Evolutionary conservation across 2,888 invertebrate genomes (phyloP).

Genomic region (Limnephilus rhombicus): DNA sequence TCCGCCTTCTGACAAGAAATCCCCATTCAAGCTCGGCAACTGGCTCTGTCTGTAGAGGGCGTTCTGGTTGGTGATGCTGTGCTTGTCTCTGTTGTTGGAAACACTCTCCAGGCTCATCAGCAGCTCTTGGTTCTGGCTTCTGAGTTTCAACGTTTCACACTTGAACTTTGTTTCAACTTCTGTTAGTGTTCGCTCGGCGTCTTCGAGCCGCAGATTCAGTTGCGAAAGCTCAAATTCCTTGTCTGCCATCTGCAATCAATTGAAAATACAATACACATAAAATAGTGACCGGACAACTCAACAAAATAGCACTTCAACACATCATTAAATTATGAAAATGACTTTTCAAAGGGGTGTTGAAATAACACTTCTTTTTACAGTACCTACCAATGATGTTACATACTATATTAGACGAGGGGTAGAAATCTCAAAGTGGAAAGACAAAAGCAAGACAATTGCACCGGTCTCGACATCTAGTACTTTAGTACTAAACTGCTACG

Average conservation of each 20-base stretch:
- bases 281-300: neutral
- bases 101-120: slow-evolving; percentile 66
- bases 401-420: too few species aligned
- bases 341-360: too few species aligned
- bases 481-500: too few species aligned
- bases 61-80: slow-evolving; percentile 67
- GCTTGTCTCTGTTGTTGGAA: slow-evolving; percentile 61
- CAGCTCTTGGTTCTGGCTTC: slow-evolving; percentile 77
- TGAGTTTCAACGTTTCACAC: slow-evolving; percentile 79
- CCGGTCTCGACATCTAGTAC: too few species aligned
- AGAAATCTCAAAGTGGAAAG: too few species aligned
- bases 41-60: slow-evolving; percentile 73
- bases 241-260: slow-evolving; percentile 81
- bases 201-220: slow-evolving; percentile 81
- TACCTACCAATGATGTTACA: too few species aligned
- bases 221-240: slow-evolving; percentile 85
- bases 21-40: slow-evolving; percentile 76
- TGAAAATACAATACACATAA: neutral
- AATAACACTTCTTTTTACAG: too few species aligned
- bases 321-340: too few species aligned
- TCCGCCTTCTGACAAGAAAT: slow-evolving; percentile 78
- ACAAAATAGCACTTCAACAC: too few species aligned
- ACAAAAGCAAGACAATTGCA: too few species aligned
- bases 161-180: slow-evolving; percentile 80
- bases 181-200: slow-evolving; percentile 82